Conservation (phyloP, 2,113 vertebrate genomes). For the Nyctereutes procyonoides region DNA sequence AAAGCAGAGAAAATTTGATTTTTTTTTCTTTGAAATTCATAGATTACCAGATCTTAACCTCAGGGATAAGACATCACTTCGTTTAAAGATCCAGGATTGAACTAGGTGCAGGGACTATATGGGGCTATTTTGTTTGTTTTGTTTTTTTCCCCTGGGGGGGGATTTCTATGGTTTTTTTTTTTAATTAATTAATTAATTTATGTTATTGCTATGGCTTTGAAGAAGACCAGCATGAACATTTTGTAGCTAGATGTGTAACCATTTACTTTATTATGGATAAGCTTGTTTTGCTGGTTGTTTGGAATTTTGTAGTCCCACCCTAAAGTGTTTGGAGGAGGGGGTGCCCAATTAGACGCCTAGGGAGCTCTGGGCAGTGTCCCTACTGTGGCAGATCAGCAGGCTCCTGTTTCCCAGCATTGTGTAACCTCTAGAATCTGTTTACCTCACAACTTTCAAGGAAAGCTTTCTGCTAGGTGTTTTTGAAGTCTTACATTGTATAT, state of each 20-base stretch:
- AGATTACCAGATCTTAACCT: neutral
- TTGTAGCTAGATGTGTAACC: neutral
- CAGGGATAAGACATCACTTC: neutral
- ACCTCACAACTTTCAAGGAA: neutral
- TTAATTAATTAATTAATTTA: too few relatives aligned
- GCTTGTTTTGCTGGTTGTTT: neutral
- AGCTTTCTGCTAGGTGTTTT: neutral
- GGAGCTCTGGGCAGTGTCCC: neutral
- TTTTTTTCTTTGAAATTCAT: neutral
- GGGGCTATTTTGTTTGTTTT: too few relatives aligned
- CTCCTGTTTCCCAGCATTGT: neutral
- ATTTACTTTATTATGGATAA: constrained; percentile 8
- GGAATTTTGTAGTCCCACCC: neutral
- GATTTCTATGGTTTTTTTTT: too few relatives aligned
- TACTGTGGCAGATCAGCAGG: neutral
- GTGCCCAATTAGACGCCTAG: neutral
- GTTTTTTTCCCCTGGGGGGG: neutral
- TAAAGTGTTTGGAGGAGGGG: neutral
- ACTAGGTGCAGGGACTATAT: neutral
- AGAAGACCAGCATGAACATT: neutral
- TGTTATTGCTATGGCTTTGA: neutral
- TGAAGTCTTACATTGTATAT: neutral
- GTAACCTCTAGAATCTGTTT: neutral
- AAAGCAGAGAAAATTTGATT: neutral
- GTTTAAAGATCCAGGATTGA: neutral